These are phyloP conservation scores for Leptodactylus fuscus DNA, from an alignment of 2,113 vertebrate species.

Conservation along the genomic window DNA sequence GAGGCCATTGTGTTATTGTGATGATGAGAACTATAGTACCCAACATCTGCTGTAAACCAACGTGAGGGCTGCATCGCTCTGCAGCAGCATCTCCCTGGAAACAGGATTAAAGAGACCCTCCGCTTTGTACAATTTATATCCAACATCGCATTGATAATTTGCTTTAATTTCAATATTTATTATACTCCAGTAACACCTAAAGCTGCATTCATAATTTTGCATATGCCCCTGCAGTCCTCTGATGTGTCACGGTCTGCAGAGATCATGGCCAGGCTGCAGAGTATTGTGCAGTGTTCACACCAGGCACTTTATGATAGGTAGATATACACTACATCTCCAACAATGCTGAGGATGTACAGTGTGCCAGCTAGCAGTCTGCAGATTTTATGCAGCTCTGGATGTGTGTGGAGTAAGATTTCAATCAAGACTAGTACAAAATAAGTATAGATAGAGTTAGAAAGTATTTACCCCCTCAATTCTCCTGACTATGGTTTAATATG, in stretches of 20 bases:
- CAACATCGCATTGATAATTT: neutral
- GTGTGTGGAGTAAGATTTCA: neutral
- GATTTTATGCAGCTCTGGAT: neutral
- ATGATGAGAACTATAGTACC: neutral
- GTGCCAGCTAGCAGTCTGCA: no score
- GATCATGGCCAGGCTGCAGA: neutral
- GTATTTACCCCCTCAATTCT: no score
- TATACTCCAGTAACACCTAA: neutral
- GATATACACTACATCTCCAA: no score
- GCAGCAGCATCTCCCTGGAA: neutral
- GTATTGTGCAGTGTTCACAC: neutral
- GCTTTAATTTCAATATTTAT: neutral
- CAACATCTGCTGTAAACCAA: neutral
- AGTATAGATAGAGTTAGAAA: no score
- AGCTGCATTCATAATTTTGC: neutral
- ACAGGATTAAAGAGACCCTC: neutral
- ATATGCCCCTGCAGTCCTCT: neutral
- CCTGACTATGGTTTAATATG: no score
- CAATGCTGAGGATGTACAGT: no score
- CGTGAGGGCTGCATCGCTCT: neutral
- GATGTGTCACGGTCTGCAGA: neutral
- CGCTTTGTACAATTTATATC: neutral
- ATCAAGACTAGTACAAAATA: no score
- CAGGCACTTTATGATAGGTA: no score
- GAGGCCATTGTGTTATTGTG: neutral